A percentile compares a stretch with the other conserved stretches of the same genome.
These are phyloP conservation scores for Philotrypesis tridentata DNA, from an alignment of 1,140 invertebrate genomes.

Conservation along the genomic window DNA sequence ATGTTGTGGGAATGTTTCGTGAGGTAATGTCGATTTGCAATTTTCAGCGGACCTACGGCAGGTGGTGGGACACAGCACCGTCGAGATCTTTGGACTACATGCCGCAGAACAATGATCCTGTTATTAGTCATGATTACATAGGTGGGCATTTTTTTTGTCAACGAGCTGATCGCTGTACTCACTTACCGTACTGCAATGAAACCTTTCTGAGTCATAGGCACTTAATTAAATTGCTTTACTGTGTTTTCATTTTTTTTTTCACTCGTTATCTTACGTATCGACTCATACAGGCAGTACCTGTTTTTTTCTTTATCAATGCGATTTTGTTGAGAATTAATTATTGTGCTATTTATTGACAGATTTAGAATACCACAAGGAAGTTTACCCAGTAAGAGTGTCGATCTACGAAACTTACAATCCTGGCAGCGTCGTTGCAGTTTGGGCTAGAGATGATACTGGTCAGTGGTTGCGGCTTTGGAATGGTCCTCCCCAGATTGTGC, in stretches of 20 bases:
- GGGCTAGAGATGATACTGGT: slow-evolving; percentile 77
- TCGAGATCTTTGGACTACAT: slow-evolving; percentile 82
- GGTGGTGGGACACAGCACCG: slow-evolving; percentile 89
- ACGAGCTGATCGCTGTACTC: not conserved
- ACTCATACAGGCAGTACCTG: not conserved
- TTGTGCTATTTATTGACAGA: slow-evolving; percentile 73
- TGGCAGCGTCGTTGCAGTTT: slow-evolving; percentile 88
- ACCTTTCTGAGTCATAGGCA: not conserved
- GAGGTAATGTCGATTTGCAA: not conserved
- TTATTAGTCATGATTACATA: slow-evolving; percentile 89
- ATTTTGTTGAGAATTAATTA: slow-evolving; percentile 23
- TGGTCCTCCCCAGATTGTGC: slow-evolving; percentile 78
- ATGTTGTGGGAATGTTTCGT: too few species aligned
- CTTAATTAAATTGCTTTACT: not conserved
- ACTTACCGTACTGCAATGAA: not conserved
- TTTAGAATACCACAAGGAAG: slow-evolving; percentile 82
- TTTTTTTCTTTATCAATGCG: slow-evolving; percentile 1
- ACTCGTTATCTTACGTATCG: slow-evolving; percentile 16
- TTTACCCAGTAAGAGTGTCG: slow-evolving; percentile 84
- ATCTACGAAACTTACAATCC: slow-evolving; percentile 94
- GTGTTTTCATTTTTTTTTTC: not conserved
- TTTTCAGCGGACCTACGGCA: slow-evolving; percentile 88
- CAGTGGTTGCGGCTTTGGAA: slow-evolving; percentile 87
- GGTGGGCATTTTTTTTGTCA: slow-evolving; percentile 72
- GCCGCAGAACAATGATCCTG: slow-evolving; percentile 80